Evolutionary conservation across 2,797 vertebrate genomes (phyloP), one percentile per base, ranked within the genome.

Genomic region (Diplodus puntazzo): DNA sequence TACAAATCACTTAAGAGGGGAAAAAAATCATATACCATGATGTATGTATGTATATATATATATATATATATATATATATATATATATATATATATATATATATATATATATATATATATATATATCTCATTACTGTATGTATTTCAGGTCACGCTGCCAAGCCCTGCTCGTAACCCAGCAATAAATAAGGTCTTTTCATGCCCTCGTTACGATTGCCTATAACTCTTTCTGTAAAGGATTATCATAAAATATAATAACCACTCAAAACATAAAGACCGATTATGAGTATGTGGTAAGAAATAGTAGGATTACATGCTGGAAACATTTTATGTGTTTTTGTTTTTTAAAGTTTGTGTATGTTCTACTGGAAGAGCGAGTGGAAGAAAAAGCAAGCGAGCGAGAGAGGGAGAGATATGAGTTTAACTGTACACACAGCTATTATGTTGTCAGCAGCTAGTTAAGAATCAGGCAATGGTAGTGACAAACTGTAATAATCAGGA

Each of bases 401-500:
- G 25, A 46, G 45, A 61, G 2, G 9, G 39, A 39, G 39, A 11
- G 39, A 6, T 65, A 20, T 73, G 54, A 77, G 23, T 85, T 80
- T 69, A 54, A 68, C 34, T 58, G 62, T 20, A 48, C 58, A 72
- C 48, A 30, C 53, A 66, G 16, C 49, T 34, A 46, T 87, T 77
- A 75, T 74, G 50, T 79, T 84, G 83, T 84, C 81, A 82, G 48
- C 59, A 75, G 57, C 65, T 77, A 79, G 75, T 83, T 70, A 70
- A 74, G 21, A 70, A 59, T 80, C 8, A 2, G 63, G 61, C 39
- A 42, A 60, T 53, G 64, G 67, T 65, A 65, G 27, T 79, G 72
- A 80, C 65, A 80, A 79, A 83, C 48, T 69, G 69, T 52, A 57
- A 77, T 54, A 74, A 71, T 74, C 69, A 69, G 1, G 54, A 50